A percentile compares a stretch with the other conserved stretches of the same genome.
These are phyloP conservation scores for Micronisus gabar DNA, from an alignment of 2,113 vertebrate genomes.

Conservation along the genomic window DNA sequence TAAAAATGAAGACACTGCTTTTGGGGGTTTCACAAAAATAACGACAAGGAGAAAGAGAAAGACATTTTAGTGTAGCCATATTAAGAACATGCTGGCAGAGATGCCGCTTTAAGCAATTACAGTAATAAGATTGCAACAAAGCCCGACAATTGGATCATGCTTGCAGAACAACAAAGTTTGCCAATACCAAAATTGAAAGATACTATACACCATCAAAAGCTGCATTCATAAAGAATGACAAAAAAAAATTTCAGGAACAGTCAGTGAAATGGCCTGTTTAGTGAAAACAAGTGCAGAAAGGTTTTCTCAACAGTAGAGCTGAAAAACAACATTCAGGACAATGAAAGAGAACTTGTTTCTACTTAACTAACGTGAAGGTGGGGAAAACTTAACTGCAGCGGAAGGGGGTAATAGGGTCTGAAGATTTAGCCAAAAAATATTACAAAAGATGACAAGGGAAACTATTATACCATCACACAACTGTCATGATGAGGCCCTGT, in stretches of 20 bases:
- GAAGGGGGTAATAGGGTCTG: accelerated
- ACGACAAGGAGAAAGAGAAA: background rate
- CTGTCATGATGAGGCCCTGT: background rate
- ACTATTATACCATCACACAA: background rate
- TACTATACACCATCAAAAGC: background rate
- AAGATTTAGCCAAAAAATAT: background rate
- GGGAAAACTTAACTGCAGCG: background rate
- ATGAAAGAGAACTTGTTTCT: background rate
- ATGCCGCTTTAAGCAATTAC: background rate
- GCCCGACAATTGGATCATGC: background rate
- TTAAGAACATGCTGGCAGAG: background rate
- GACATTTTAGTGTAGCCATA: accelerated
- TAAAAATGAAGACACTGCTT: background rate
- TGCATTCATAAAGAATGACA: background rate
- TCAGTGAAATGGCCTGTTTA: background rate
- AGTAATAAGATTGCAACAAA: background rate
- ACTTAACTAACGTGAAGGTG: background rate
- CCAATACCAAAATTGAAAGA: background rate
- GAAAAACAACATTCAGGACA: background rate
- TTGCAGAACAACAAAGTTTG: background rate
- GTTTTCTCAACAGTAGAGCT: background rate
- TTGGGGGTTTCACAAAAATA: background rate
- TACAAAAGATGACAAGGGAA: background rate
- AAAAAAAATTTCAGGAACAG: background rate
- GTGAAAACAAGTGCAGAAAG: background rate